Evolutionary conservation across 1,140 invertebrate species (phyloP).

Genomic region (Mizuhopecten yessoensis): DNA sequence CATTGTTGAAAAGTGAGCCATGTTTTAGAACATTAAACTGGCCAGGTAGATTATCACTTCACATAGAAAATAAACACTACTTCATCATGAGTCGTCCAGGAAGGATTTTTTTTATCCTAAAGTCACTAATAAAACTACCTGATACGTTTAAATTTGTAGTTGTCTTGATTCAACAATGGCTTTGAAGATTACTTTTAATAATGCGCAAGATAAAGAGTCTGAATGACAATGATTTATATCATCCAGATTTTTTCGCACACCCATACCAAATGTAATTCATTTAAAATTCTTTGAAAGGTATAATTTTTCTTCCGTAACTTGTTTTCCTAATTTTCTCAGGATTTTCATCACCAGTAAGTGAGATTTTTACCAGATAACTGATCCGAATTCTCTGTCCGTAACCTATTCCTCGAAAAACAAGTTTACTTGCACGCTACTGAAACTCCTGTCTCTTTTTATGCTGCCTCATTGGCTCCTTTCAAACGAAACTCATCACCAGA

Average conservation of each 20-base stretch:
- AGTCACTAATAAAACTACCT: background rate
- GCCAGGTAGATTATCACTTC: background rate
- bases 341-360: background rate
- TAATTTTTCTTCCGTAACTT: constrained; percentile 20
- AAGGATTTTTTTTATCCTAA: constrained; percentile 1
- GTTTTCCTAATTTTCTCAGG: constrained; percentile 26
- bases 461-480: background rate
- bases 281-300: constrained; percentile 15
- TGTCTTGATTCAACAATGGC: background rate
- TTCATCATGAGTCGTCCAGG: background rate
- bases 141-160: constrained; percentile 9
- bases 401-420: background rate
- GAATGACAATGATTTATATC: background rate
- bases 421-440: constrained; percentile 16
- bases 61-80: background rate
- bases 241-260: background rate
- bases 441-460: constrained; percentile 15
- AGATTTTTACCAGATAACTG: constrained; percentile 3
- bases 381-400: background rate
- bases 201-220: background rate
- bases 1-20: constrained; percentile 32
- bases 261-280: background rate
- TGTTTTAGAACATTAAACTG: constrained; percentile 15
- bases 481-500: background rate
- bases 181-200: constrained; percentile 36